phyloP scores from a whole-genome alignment of 2,113 vertebrate species.

The Mus pahari region DNA sequence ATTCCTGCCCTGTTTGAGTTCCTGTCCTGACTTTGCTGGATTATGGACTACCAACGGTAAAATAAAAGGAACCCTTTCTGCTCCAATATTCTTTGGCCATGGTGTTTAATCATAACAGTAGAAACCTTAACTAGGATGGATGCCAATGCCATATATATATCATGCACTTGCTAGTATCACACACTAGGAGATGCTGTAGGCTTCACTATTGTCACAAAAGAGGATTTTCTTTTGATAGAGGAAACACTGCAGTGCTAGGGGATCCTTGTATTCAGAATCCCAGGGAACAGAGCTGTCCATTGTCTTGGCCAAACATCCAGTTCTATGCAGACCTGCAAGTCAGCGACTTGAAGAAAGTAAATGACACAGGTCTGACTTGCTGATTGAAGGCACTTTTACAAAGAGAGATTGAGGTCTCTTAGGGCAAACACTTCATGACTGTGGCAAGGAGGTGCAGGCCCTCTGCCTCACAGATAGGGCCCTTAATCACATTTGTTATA shows the following conservation, averaged over 20 bases:
- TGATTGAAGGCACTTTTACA: conserved; percentile 69
- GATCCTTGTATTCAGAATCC: not conserved
- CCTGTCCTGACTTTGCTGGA: not conserved
- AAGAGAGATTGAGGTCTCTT: conserved; percentile 63
- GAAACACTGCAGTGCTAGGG: not conserved
- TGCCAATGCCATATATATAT: not conserved
- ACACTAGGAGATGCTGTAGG: not conserved
- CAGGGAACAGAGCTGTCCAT: not conserved
- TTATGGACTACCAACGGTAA: not conserved
- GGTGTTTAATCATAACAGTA: not conserved
- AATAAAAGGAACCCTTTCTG: not conserved
- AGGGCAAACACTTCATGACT: conserved; percentile 56
- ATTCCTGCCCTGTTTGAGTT: not conserved
- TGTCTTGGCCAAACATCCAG: not conserved
- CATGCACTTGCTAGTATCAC: not conserved
- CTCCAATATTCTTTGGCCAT: not conserved
- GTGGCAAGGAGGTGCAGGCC: not conserved
- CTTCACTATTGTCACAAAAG: not conserved
- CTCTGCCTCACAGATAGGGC: conserved; percentile 1
- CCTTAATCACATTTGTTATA: conserved; percentile 69
- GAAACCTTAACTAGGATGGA: not conserved
- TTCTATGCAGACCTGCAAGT: not conserved
- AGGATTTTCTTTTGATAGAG: not conserved
- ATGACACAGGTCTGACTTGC: conserved; percentile 1
- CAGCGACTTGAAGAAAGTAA: conserved; percentile 20